phyloP scores from a whole-genome alignment of 2,797 vertebrate genomes.

The Pipistrellus nathusii region DNA sequence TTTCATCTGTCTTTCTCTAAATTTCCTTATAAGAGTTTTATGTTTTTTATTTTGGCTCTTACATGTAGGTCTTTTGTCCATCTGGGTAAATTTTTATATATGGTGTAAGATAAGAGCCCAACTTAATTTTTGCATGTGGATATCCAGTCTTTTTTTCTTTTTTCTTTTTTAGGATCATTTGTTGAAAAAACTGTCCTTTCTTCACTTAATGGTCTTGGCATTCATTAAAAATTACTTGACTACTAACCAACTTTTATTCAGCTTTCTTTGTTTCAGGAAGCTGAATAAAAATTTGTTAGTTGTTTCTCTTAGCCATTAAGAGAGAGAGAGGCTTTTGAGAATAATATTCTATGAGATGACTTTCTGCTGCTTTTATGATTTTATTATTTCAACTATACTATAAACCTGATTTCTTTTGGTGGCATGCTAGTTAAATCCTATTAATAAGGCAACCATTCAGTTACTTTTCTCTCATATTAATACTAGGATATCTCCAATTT shows the following conservation, averaged over 20 bases:
- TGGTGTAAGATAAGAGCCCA: neutral
- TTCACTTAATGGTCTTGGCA: neutral
- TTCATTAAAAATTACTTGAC: neutral
- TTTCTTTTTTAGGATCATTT: neutral
- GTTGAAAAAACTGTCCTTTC: neutral
- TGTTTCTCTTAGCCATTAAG: neutral
- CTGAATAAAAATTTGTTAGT: no score
- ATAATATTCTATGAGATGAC: neutral
- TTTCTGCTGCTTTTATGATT: neutral
- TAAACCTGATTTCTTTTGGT: neutral
- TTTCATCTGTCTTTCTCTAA: no score
- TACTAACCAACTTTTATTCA: neutral
- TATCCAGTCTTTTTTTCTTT: neutral
- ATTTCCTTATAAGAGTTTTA: neutral
- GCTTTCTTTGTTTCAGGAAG: neutral
- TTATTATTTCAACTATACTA: neutral
- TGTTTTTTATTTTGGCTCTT: slow-evolving; percentile 31
- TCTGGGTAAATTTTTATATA: neutral
- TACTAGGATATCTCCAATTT: neutral
- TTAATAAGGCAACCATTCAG: neutral
- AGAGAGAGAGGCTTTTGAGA: slow-evolving; percentile 22
- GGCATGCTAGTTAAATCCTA: neutral
- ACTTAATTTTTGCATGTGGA: neutral
- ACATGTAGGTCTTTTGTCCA: neutral
- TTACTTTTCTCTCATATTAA: neutral